phyloP scores from a whole-genome alignment of 2,888 invertebrate genomes.

The Drosophila eohydei region DNA sequence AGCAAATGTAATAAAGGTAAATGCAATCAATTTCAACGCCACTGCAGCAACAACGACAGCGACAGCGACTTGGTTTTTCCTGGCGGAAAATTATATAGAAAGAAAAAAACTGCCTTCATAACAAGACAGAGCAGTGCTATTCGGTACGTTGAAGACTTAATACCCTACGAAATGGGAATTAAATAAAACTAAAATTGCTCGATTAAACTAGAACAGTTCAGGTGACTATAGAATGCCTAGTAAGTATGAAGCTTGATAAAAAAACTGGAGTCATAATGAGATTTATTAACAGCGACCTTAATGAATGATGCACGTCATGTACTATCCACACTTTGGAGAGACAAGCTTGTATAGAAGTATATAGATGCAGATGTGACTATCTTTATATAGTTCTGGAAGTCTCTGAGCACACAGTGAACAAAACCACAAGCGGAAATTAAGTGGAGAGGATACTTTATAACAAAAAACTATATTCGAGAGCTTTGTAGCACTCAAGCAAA shows the following conservation, averaged over 20 bases:
- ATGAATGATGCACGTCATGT: background rate
- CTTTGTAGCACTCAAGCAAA: background rate
- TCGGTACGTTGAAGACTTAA: background rate
- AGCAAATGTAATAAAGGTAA: constrained; percentile 71
- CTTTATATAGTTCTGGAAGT: background rate
- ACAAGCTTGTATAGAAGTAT: background rate
- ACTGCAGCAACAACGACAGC: constrained; percentile 37
- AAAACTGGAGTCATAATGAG: background rate
- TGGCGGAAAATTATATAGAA: constrained; percentile 72
- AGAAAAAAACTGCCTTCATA: constrained; percentile 21
- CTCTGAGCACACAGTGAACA: background rate
- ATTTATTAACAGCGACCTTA: background rate
- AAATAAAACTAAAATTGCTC: background rate
- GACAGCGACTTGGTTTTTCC: constrained; percentile 47
- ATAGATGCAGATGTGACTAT: background rate
- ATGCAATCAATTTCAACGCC: constrained; percentile 75
- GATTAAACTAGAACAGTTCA: background rate
- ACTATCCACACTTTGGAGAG: background rate
- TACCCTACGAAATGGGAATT: background rate
- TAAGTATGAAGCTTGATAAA: background rate
- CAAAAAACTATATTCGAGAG: constrained; percentile 4
- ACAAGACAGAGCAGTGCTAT: background rate
- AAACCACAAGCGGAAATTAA: constrained; percentile 54
- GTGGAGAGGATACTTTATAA: constrained; percentile 26
- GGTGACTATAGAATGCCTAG: background rate